Conservation (phyloP, 2,888 invertebrate genomes). For the Schizaphis graminum region DNA sequence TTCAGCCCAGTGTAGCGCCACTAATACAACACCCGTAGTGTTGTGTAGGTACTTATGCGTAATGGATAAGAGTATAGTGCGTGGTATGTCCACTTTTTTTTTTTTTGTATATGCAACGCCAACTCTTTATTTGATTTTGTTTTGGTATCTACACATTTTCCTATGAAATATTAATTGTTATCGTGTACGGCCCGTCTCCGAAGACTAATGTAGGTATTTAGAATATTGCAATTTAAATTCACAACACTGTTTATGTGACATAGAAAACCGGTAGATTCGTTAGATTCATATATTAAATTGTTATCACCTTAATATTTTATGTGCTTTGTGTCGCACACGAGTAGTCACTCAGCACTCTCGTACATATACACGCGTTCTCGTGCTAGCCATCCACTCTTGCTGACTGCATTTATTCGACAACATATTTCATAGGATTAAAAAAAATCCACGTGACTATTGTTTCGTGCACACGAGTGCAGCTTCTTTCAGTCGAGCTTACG, state of each 20-base stretch:
- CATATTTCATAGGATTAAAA: constrained; percentile 32
- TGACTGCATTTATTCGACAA: not conserved
- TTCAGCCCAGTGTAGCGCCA: not conserved
- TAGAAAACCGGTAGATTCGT: not conserved
- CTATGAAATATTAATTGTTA: not conserved
- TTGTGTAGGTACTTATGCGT: not conserved
- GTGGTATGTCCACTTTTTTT: not conserved
- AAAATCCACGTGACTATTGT: constrained; percentile 15
- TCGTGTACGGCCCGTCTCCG: not conserved
- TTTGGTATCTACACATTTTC: not conserved
- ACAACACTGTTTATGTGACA: not conserved
- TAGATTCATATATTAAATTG: not conserved
- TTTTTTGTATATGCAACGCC: not conserved
- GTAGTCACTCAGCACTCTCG: not conserved
- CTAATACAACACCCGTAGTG: not conserved
- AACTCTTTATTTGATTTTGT: not conserved
- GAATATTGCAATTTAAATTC: not conserved
- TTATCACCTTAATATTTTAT: not conserved
- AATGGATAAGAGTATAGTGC: not conserved
- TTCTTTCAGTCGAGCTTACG: too few species aligned
- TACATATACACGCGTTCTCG: not conserved
- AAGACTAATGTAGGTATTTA: not conserved
- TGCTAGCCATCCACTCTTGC: not conserved
- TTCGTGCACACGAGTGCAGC: not conserved
- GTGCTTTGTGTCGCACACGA: not conserved